Base-by-base conservation (phyloP, 2,888 invertebrate genomes). In the Diploptera punctata region DNA sequence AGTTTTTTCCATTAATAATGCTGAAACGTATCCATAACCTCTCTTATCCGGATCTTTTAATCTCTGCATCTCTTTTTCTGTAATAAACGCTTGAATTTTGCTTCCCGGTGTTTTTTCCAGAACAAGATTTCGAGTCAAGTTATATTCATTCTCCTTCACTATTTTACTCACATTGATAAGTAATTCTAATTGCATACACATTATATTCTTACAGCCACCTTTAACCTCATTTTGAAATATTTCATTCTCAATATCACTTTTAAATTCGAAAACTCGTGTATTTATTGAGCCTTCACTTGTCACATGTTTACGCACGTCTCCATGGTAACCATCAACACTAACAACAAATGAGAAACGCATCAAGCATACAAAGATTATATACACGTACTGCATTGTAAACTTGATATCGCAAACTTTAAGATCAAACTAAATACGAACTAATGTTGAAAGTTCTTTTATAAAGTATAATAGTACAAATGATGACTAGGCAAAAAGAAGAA, bases 1-100 rank as follows among this genome's bases (percentile, higher is more conserved):
- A 3, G 68, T 57, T 60, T 71, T 74, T 54, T 65, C 67, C 68
- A 74, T 24, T 29, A 74, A 47, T 13, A 68, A 26, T 3, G 44
- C 70, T 2, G 33, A 49, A 18, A 43, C 38, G n/a, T 24, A 43
- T 16, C 43, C 65, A 31, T 24, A 43, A 13, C 21, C 24, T 18
- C 21, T 26, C 3, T 24, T 31, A 9, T 33, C 52, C 16, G 68
- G 31, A 19, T 43, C 52, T 26, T 65, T 62, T 43, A 61, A 19
- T 47, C 54, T 43, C 19, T 43, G 3, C 18, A 72, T 10, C 3
- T 24, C 65, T 31, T 4, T 16, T 21, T n/a, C n/a, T 10, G 44
- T n/a, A 5, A 65, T 47, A 10, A 5, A 31, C 19, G 13, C 10
- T 10, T 7, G 19, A 13, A 31, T n/a, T 7, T 43, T 44, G 13